These are phyloP conservation scores for Malurus melanocephalus DNA, from an alignment of 2,113 vertebrate species.

Conservation along the genomic window DNA sequence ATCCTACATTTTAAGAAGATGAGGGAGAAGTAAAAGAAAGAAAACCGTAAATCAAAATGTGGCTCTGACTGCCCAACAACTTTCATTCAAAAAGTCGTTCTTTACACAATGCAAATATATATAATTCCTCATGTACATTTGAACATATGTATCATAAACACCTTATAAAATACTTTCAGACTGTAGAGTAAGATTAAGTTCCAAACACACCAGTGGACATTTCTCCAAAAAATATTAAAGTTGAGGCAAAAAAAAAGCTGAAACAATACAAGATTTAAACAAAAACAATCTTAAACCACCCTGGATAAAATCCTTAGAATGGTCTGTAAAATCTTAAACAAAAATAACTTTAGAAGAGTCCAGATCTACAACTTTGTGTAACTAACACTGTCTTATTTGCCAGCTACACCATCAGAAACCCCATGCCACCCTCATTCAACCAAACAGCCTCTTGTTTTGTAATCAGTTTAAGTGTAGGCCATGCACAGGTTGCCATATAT, in stretches of 20 bases:
- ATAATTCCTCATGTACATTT: not conserved
- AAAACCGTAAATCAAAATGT: not conserved
- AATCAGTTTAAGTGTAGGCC: not conserved
- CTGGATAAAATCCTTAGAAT: not conserved
- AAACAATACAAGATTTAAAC: not conserved
- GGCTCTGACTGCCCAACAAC: not conserved
- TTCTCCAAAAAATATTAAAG: not conserved
- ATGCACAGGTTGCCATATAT: not conserved
- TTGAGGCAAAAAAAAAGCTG: not conserved
- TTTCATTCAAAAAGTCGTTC: not conserved
- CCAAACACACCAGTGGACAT: not conserved
- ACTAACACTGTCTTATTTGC: not conserved
- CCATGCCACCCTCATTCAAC: not conserved
- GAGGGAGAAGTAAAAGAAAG: not conserved
- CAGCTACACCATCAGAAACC: not conserved
- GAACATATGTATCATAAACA: not conserved
- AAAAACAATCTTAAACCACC: not conserved
- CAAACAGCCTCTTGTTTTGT: not conserved
- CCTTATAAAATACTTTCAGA: not conserved
- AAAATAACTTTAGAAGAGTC: not conserved
- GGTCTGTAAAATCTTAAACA: not conserved
- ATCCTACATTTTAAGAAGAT: not conserved
- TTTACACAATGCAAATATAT: not conserved
- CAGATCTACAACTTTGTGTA: not conserved
- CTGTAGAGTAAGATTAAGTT: not conserved